Percentiles rank a stretch among this genome's conserved stretches.
Conservation (phyloP, 1,140 invertebrate genomes). For the Micrasema minimum region DNA sequence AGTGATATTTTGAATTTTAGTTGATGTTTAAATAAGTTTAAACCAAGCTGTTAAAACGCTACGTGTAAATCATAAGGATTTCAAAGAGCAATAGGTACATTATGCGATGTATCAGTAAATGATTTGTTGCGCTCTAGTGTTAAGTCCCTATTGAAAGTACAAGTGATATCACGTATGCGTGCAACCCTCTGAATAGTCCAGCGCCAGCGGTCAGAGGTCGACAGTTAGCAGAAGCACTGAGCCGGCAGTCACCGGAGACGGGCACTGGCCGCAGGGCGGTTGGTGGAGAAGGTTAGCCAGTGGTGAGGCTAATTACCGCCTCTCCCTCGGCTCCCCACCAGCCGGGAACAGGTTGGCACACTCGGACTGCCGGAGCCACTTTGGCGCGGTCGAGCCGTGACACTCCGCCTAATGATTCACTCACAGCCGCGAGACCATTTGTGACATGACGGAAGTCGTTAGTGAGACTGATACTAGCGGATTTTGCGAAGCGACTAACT, state of each 20-base stretch:
- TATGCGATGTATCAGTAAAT: too few relatives aligned
- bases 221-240: neutral
- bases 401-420: constrained; percentile 22
- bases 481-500: too few relatives aligned
- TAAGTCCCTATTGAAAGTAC: too few relatives aligned
- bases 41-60: too few relatives aligned
- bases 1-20: too few relatives aligned
- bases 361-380: constrained; percentile 20
- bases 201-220: too few relatives aligned
- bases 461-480: neutral
- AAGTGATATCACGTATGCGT: too few relatives aligned
- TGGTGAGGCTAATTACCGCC: constrained; percentile 1
- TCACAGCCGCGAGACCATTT: constrained; percentile 13
- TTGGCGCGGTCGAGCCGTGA: constrained; percentile 23
- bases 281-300: neutral
- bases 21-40: too few relatives aligned
- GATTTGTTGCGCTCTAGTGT: too few relatives aligned
- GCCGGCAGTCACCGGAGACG: neutral
- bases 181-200: too few relatives aligned
- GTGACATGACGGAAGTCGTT: neutral
- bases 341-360: neutral
- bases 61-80: too few relatives aligned
- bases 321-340: neutral
- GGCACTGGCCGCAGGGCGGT: neutral
- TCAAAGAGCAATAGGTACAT: too few relatives aligned